Percentiles rank a stretch among this genome's conserved stretches.
Evolutionary conservation across 2,113 vertebrate genomes (phyloP).

Genomic region (Hippocampus zosterae): DNA sequence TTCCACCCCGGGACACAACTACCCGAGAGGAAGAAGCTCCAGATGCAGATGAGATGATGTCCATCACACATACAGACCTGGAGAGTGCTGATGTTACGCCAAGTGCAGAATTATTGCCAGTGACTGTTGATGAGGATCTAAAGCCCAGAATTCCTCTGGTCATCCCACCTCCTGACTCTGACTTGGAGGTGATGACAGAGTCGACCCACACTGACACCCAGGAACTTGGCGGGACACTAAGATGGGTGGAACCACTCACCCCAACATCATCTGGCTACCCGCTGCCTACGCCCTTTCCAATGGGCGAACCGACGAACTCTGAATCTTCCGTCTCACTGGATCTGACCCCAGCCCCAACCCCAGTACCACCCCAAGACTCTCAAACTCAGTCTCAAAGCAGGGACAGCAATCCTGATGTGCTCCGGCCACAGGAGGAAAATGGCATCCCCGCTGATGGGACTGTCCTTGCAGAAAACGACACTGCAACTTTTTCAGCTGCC

Average conservation of each 20-base stretch:
- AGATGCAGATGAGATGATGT: slow-evolving; percentile 14
- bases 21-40: slow-evolving; percentile 16
- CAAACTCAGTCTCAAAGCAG: slow-evolving; percentile 27
- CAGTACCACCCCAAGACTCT: slow-evolving; percentile 27
- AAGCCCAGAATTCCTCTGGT: slow-evolving; percentile 41
- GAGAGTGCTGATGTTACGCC: slow-evolving; percentile 20
- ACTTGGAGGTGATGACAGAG: slow-evolving; percentile 51
- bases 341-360: slow-evolving; percentile 42
- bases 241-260: slow-evolving; percentile 50
- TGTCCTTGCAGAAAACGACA: slow-evolving; percentile 76
- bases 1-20: slow-evolving; percentile 13
- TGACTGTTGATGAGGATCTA: slow-evolving; percentile 41
- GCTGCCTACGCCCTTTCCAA: slow-evolving; percentile 45
- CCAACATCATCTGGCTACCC: slow-evolving; percentile 50
- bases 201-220: slow-evolving; percentile 33
- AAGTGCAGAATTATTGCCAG: slow-evolving; percentile 21
- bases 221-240: slow-evolving; percentile 39
- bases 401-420: slow-evolving; percentile 58
- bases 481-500: slow-evolving; percentile 79
- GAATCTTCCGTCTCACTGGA: slow-evolving; percentile 51
- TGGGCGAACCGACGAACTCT: slow-evolving; percentile 44
- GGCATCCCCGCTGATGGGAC: slow-evolving; percentile 25
- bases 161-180: slow-evolving; percentile 31
- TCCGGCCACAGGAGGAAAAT: slow-evolving; percentile 66
- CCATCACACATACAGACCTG: slow-evolving; percentile 14